Evolutionary conservation across 2,888 invertebrate genomes (phyloP).

Genomic region (Electrophaes corylata): DNA sequence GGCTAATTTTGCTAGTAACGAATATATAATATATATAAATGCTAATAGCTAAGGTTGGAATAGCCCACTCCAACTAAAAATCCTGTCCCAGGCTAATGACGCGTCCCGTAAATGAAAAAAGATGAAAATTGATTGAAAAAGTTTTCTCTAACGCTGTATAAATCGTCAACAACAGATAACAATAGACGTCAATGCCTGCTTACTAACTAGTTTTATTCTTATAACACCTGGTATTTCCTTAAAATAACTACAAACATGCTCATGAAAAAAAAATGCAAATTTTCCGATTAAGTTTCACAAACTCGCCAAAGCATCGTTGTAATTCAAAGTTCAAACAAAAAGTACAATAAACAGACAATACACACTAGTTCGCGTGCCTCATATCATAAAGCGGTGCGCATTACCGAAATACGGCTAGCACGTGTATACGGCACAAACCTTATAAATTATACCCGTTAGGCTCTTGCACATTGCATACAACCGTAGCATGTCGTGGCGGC

Average conservation of each 20-base stretch:
- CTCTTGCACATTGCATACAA: slow-evolving; percentile 24
- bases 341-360: slow-evolving; percentile 39
- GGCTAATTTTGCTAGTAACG: too few species aligned
- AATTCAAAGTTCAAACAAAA: slow-evolving; percentile 30
- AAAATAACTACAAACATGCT: neutral
- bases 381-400: slow-evolving; percentile 67
- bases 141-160: too few species aligned
- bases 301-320: slow-evolving; percentile 18
- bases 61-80: too few species aligned
- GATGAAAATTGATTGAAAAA: too few species aligned
- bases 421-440: slow-evolving; percentile 68
- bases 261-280: slow-evolving; percentile 8
- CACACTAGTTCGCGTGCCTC: slow-evolving; percentile 60
- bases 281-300: slow-evolving; percentile 8
- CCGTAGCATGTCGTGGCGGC: neutral
- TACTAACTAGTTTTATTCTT: too few species aligned
- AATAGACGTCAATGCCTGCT: too few species aligned
- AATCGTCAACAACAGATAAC: too few species aligned
- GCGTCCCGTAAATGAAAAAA: too few species aligned
- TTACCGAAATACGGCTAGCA: slow-evolving; percentile 74
- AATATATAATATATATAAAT: too few species aligned
- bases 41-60: too few species aligned
- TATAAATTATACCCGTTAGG: slow-evolving; percentile 70
- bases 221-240: too few species aligned
- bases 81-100: too few species aligned